These are phyloP conservation scores for Celastrina argiolus DNA, from an alignment of 2,888 invertebrate genomes.

Conservation along the genomic window DNA sequence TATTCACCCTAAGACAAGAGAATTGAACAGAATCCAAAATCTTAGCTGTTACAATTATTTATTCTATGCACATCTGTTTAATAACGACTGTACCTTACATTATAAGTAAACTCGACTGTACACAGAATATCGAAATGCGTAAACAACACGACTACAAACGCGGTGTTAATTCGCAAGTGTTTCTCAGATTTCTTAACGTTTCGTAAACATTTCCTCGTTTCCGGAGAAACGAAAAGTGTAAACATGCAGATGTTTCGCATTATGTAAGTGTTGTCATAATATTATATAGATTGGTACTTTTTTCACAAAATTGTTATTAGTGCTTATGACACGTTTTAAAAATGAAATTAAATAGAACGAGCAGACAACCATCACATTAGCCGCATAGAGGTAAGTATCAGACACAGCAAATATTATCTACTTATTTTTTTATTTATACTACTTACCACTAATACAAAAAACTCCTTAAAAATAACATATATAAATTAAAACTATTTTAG, in stretches of 20 bases:
- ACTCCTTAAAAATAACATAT: too few relatives aligned
- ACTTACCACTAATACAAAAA: too few relatives aligned
- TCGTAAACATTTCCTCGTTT: conserved; percentile 10
- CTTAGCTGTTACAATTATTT: background rate
- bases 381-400: too few relatives aligned
- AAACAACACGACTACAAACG: conserved; percentile 7
- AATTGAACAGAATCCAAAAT: background rate
- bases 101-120: background rate
- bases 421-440: too few relatives aligned
- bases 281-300: background rate
- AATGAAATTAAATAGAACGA: too few relatives aligned
- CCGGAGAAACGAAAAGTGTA: background rate
- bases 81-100: background rate
- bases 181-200: conserved; percentile 15
- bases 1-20: background rate
- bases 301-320: too few relatives aligned
- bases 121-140: background rate
- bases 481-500: too few relatives aligned
- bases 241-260: background rate
- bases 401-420: too few relatives aligned
- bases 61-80: conserved; percentile 5
- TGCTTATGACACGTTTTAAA: too few relatives aligned
- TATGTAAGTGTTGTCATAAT: background rate
- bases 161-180: background rate
- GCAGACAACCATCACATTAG: too few relatives aligned